Conservation (phyloP, 1,140 invertebrate species). For the Zaprionus vittiger region DNA sequence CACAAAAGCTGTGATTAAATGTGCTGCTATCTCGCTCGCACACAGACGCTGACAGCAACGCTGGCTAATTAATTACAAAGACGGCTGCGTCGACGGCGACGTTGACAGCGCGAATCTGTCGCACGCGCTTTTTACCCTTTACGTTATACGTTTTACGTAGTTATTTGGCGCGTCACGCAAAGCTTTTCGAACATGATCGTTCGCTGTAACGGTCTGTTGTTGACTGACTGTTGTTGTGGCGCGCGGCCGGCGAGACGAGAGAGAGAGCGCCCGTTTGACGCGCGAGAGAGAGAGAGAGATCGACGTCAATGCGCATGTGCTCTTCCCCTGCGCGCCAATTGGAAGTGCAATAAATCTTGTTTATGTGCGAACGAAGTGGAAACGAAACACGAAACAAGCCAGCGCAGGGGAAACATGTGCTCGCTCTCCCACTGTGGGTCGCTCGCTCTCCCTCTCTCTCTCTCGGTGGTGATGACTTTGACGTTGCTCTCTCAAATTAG, state of each 20-base stretch:
- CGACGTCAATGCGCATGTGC: slow-evolving; percentile 37
- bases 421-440: background rate
- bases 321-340: slow-evolving; percentile 67
- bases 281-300: slow-evolving; percentile 31
- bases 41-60: slow-evolving; percentile 50
- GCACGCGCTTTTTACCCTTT: slow-evolving; percentile 45
- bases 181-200: slow-evolving; percentile 77
- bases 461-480: slow-evolving; percentile 8
- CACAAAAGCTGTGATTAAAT: slow-evolving; percentile 75
- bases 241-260: slow-evolving; percentile 43
- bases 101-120: slow-evolving; percentile 38
- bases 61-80: slow-evolving; percentile 71
- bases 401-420: slow-evolving; percentile 49
- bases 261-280: slow-evolving; percentile 14
- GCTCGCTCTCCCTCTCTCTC: slow-evolving; percentile 5
- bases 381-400: slow-evolving; percentile 56
- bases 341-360: slow-evolving; percentile 61
- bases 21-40: slow-evolving; percentile 62
- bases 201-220: slow-evolving; percentile 73
- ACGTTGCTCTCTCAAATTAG: slow-evolving; percentile 43
- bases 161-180: slow-evolving; percentile 45
- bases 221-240: slow-evolving; percentile 59
- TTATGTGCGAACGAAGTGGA: slow-evolving; percentile 62
- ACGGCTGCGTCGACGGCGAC: slow-evolving; percentile 20
- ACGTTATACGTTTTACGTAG: slow-evolving; percentile 30